Evolutionary conservation across 1,140 invertebrate genomes (phyloP).

Genomic region (Parapsyche elsis): DNA sequence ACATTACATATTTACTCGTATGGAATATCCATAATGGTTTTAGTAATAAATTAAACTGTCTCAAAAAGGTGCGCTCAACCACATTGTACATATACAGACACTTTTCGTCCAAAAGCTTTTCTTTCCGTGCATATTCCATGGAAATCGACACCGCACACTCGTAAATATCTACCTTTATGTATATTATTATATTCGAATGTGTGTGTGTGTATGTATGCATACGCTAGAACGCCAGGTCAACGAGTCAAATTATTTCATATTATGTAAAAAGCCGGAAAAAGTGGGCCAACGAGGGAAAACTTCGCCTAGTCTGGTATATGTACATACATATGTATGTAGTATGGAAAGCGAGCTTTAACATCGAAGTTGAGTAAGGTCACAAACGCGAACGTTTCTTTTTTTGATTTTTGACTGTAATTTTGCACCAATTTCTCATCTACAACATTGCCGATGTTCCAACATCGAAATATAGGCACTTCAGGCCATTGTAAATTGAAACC

Average conservation of each 20-base stretch:
- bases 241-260: slow-evolving; percentile 32
- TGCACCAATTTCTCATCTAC: not conserved
- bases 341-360: slow-evolving; percentile 15
- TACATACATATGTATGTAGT: no score
- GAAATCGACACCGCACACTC: not conserved
- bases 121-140: not conserved
- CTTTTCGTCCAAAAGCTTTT: not conserved
- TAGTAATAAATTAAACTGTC: not conserved
- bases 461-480: not conserved
- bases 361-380: slow-evolving; percentile 32
- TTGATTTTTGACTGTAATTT: slow-evolving; percentile 1
- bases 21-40: no score
- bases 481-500: not conserved
- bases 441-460: not conserved
- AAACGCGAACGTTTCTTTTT: not conserved
- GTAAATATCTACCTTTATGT: slow-evolving; percentile 1
- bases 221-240: slow-evolving; percentile 3
- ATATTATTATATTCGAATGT: not conserved
- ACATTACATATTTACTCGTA: no score
- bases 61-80: not conserved
- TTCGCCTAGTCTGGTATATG: slow-evolving; percentile 18
- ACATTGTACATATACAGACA: not conserved
- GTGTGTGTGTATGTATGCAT: not conserved
- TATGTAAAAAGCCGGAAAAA: slow-evolving; percentile 34
- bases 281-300: slow-evolving; percentile 37